Percentiles rank a stretch among this genome's conserved stretches.
Conservation (phyloP, 2,888 invertebrate genomes). For the Apoda limacodes region DNA sequence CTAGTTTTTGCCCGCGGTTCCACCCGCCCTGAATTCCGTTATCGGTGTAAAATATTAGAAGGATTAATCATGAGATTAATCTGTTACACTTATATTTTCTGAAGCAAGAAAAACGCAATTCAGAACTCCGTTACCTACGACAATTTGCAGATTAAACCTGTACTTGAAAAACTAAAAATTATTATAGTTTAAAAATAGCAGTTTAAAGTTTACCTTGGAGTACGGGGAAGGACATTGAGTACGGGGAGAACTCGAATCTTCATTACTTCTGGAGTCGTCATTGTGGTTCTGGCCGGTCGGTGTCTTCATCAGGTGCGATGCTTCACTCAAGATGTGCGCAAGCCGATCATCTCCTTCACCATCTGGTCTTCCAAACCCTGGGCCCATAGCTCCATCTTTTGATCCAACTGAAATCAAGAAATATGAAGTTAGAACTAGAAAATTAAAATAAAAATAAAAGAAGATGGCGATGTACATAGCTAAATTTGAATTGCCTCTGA, state of each 20-base stretch:
- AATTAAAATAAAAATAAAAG: background rate
- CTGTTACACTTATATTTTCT: too few relatives aligned
- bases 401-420: constrained; percentile 68
- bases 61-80: too few relatives aligned
- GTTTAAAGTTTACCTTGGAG: constrained; percentile 76
- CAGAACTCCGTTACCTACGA: too few relatives aligned
- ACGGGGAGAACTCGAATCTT: constrained; percentile 83
- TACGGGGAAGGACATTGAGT: constrained; percentile 86
- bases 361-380: constrained; percentile 82
- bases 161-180: too few relatives aligned
- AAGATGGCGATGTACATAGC: background rate
- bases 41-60: too few relatives aligned
- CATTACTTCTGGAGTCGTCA: constrained; percentile 78
- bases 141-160: too few relatives aligned
- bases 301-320: constrained; percentile 89
- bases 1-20: too few relatives aligned
- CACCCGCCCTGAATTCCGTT: too few relatives aligned
- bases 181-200: too few relatives aligned
- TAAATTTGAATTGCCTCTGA: too few relatives aligned
- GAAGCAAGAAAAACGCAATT: too few relatives aligned
- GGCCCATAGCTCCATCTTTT: constrained; percentile 82
- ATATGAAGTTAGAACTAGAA: background rate
- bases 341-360: constrained; percentile 90
- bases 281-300: constrained; percentile 57
- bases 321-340: constrained; percentile 93